Base-by-base conservation (phyloP, 1,140 invertebrate genomes). In the Cydia splendana region DNA sequence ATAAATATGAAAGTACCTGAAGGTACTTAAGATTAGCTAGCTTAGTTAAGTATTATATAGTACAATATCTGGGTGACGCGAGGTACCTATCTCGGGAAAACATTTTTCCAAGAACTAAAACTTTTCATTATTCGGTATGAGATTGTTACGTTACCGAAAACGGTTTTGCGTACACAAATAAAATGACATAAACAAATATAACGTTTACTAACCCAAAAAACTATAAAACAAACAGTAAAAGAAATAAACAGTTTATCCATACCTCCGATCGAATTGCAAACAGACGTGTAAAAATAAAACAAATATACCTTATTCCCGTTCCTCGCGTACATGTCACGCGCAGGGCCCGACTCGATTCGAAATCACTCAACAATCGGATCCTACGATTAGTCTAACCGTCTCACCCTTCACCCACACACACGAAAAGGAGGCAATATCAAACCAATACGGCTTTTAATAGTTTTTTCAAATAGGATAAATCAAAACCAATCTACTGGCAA, bases 271-370 rank as follows among this genome's bases (percentile, higher is more conserved):
- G 20, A 71, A 71, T 71, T 18, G 18, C 67, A 18, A 42, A 45
- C 67, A 38, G 67, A 71, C 7, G 67, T 71, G n/a, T 62, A 71
- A 71, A 38, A 71, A 71, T 71, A 71, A 42, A 71, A 71, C n/a
- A 45, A 38, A 42, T 71, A 34, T 4, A 42, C 34, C 34, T 38
- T 38, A 71, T 71, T 45, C 67, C 67, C 30, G 67, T 12, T 71
- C 67, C 34, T 71, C 15, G 67, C 67, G 34, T 38, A 71, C 67
- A 38, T 20, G 67, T 71, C 67, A 45, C 67, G 28, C 30, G 30
- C 67, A 71, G 67, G 34, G 34, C 67, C 34, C 67, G 30, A 42
- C 20, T 38, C 67, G 30, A 71, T 71, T 71, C 67, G 12, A 30
- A 45, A 71, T 71, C 67, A 71, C 34, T 71, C 67, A 71, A 71